phyloP scores from a whole-genome alignment of 1,140 invertebrate species.

The Neocloeon triangulifer region DNA sequence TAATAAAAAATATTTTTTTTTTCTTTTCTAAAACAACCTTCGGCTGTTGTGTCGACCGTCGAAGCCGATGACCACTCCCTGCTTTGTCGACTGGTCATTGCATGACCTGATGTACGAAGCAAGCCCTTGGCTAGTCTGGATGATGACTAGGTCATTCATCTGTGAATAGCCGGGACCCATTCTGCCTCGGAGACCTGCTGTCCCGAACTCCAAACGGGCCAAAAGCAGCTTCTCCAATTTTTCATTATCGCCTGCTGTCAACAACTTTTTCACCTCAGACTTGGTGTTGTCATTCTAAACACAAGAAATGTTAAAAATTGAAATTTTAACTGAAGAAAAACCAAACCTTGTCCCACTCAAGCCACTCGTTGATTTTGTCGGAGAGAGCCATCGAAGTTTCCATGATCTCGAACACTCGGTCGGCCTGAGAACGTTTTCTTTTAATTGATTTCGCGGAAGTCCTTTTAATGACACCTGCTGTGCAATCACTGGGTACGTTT shows the following conservation, averaged over 20 bases:
- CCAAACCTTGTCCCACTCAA: constrained; percentile 35
- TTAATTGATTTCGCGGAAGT: too few relatives aligned
- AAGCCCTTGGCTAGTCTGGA: constrained; percentile 90
- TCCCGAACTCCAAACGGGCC: constrained; percentile 58
- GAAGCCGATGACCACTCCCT: constrained; percentile 76
- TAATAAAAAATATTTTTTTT: background rate
- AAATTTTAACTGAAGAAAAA: constrained; percentile 4
- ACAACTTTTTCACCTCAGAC: constrained; percentile 26
- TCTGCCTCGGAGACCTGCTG: constrained; percentile 67
- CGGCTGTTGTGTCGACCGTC: constrained; percentile 88
- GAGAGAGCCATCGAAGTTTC: constrained; percentile 4
- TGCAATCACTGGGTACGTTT: too few relatives aligned
- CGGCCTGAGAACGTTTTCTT: too few relatives aligned
- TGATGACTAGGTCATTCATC: constrained; percentile 95
- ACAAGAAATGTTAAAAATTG: constrained; percentile 5
- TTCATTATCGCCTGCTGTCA: constrained; percentile 21
- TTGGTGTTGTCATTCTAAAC: constrained; percentile 23
- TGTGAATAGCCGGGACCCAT: constrained; percentile 84
- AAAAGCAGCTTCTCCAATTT: constrained; percentile 31
- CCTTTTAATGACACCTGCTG: too few relatives aligned
- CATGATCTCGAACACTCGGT: too few relatives aligned
- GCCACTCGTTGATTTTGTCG: constrained; percentile 31
- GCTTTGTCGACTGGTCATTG: constrained; percentile 20
- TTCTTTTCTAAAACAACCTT: constrained; percentile 28
- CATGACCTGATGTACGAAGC: constrained; percentile 45